Evolutionary conservation across 2,113 vertebrate genomes (phyloP).

Genomic region (Strigops habroptila): DNA sequence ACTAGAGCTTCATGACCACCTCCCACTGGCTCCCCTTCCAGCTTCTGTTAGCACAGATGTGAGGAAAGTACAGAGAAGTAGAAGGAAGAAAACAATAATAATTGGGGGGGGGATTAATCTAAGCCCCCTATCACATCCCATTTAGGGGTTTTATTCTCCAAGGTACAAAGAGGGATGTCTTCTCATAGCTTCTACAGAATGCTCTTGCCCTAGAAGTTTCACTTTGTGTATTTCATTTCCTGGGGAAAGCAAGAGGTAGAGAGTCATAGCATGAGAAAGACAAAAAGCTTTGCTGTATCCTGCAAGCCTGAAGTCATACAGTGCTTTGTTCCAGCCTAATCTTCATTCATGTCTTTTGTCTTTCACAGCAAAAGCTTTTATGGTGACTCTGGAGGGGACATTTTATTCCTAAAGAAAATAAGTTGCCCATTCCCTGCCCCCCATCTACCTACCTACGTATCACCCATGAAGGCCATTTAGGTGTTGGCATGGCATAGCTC

Average conservation of each 20-base stretch:
- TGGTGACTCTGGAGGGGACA: not conserved
- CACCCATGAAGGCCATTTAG: not conserved
- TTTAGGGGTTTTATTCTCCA: not conserved
- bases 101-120: fast-evolving
- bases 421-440: not conserved
- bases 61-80: not conserved
- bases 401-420: not conserved
- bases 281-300: not conserved
- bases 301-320: not conserved
- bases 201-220: not conserved
- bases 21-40: not conserved
- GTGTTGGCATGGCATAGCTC: not conserved
- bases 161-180: not conserved
- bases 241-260: not conserved
- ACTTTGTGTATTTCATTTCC: not conserved
- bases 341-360: not conserved
- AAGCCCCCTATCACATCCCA: not conserved
- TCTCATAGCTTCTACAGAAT: not conserved
- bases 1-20: not conserved
- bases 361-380: not conserved
- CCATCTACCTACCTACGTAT: not conserved
- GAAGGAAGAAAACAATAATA: not conserved
- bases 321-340: not conserved
- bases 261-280: not conserved
- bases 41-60: not conserved